These are phyloP conservation scores for Micromys minutus DNA, from an alignment of 2,113 vertebrate genomes.

Conservation along the genomic window DNA sequence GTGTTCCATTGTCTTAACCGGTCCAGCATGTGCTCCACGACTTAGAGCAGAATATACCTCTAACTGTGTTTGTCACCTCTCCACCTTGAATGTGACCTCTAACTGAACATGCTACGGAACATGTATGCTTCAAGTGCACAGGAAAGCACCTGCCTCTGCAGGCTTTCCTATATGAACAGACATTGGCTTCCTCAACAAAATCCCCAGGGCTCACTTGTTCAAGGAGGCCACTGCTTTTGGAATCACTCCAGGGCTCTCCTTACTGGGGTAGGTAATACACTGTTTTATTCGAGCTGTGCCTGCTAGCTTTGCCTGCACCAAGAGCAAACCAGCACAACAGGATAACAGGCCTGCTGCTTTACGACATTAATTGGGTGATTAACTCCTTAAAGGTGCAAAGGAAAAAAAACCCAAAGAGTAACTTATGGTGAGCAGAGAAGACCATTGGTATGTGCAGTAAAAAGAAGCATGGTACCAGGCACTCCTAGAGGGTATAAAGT, in stretches of 20 bases:
- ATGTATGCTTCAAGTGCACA: too few relatives aligned
- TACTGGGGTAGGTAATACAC: too few relatives aligned
- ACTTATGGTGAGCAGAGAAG: background rate
- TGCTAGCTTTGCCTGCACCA: background rate
- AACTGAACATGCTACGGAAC: background rate
- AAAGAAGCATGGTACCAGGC: background rate
- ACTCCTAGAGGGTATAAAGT: background rate
- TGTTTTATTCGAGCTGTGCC: too few relatives aligned
- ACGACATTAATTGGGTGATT: background rate
- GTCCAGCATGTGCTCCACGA: rapidly evolving
- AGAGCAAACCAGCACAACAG: background rate
- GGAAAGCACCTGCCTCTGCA: too few relatives aligned
- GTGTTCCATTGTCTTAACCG: too few relatives aligned
- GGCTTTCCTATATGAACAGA: background rate
- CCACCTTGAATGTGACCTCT: background rate
- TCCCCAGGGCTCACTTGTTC: background rate
- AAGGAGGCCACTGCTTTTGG: background rate
- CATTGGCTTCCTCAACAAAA: background rate
- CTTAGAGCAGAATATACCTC: background rate
- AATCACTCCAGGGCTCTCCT: background rate
- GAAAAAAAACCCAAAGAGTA: too few relatives aligned
- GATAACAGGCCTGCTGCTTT: background rate
- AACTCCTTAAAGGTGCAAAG: background rate
- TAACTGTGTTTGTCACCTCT: background rate
- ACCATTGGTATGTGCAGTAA: rapidly evolving